These are phyloP conservation scores for Macrochelys suwanniensis DNA, from an alignment of 2,797 vertebrate genomes.

Conservation along the genomic window DNA sequence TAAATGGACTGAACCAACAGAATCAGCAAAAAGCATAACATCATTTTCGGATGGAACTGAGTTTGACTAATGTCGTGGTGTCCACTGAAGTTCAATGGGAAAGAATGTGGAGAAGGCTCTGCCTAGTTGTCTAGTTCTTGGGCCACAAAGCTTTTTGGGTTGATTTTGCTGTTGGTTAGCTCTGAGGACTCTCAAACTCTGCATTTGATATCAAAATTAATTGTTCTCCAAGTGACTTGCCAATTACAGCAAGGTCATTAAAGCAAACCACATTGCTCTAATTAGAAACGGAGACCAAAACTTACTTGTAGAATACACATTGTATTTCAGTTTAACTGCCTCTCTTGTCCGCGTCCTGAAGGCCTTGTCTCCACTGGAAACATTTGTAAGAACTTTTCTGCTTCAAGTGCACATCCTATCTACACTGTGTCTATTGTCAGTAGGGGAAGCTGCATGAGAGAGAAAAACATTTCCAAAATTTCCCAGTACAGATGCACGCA, in stretches of 20 bases:
- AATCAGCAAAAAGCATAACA: background rate
- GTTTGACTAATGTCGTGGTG: background rate
- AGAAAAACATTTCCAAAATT: conserved; percentile 10
- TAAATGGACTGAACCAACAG: background rate
- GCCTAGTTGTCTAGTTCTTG: background rate
- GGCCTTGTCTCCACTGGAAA: background rate
- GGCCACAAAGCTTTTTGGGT: background rate
- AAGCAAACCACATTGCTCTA: conserved; percentile 29
- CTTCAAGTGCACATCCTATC: background rate
- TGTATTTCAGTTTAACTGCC: conserved; percentile 19
- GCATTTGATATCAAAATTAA: conserved; percentile 36
- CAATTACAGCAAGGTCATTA: conserved; percentile 24
- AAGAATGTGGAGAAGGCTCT: background rate
- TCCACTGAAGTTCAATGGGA: accelerated
- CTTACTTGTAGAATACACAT: background rate
- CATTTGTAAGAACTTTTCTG: background rate
- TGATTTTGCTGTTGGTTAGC: background rate
- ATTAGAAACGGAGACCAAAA: conserved; percentile 30
- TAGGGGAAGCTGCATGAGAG: background rate
- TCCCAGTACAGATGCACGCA: background rate
- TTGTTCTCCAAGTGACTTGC: conserved; percentile 2
- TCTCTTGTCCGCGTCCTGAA: background rate
- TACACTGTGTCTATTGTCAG: background rate
- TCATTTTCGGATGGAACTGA: background rate
- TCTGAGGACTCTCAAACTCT: background rate